Percentiles rank a stretch among this genome's conserved stretches.
These are phyloP conservation scores for Tenrec ecaudatus DNA, from an alignment of 2,113 vertebrate genomes.

Conservation along the genomic window DNA sequence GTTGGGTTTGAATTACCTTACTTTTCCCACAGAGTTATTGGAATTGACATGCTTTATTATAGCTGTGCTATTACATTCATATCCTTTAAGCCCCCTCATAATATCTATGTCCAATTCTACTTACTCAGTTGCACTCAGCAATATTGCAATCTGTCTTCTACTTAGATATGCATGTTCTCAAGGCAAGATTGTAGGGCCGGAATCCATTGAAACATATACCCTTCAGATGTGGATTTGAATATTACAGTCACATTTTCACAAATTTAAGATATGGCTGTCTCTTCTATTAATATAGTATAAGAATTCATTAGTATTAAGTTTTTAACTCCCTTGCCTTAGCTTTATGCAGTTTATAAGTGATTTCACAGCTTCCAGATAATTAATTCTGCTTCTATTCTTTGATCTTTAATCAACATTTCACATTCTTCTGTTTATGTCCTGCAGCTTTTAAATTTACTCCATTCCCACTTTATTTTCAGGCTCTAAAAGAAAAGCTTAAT, in stretches of 20 bases:
- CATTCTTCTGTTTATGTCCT: slow-evolving; percentile 71
- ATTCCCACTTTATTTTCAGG: slow-evolving; percentile 78
- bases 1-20: slow-evolving; percentile 26
- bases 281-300: slow-evolving; percentile 71
- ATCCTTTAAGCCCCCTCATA: not conserved
- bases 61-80: not conserved
- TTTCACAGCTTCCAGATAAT: slow-evolving; percentile 75
- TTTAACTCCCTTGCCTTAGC: slow-evolving; percentile 67
- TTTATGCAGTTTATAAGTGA: slow-evolving; percentile 72
- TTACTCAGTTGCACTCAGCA: not conserved
- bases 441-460: slow-evolving; percentile 75
- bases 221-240: slow-evolving; percentile 29
- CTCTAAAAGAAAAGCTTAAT: slow-evolving; percentile 64
- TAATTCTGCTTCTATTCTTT: slow-evolving; percentile 81
- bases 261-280: slow-evolving; percentile 52
- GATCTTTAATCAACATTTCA: slow-evolving; percentile 82
- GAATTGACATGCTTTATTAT: not conserved
- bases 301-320: slow-evolving; percentile 77
- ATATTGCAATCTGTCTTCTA: not conserved
- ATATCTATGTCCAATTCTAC: not conserved
- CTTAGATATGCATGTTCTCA: not conserved
- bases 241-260: not conserved
- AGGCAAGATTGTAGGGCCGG: slow-evolving; percentile 23
- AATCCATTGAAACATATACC: not conserved
- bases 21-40: not conserved